Conservation (phyloP, 2,113 vertebrate species). For the Pavo muticus region DNA sequence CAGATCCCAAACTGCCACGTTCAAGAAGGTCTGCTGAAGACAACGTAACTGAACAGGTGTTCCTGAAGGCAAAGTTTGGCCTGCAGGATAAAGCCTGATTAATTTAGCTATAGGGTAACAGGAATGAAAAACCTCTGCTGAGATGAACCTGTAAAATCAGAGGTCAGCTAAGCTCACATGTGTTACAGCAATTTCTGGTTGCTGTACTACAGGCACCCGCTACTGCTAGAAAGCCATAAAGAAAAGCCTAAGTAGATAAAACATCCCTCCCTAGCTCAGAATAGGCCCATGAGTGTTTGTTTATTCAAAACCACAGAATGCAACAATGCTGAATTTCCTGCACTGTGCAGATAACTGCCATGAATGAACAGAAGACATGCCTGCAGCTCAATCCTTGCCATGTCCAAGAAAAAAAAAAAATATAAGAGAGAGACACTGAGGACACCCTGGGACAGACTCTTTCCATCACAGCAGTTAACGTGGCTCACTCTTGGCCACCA, state of each 20-base stretch:
- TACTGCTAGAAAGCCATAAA: constrained; percentile 4
- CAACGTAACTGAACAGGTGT: constrained; percentile 46
- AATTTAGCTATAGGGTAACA: constrained; percentile 63
- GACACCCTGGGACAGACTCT: not conserved
- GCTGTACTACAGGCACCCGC: not conserved
- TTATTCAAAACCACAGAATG: not conserved
- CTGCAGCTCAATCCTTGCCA: not conserved
- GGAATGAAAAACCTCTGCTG: constrained; percentile 72
- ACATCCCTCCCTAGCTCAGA: not conserved
- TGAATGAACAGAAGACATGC: not conserved
- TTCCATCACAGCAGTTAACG: not conserved
- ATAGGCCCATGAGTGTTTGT: not conserved
- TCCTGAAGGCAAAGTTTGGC: constrained; percentile 13
- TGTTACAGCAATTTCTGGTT: constrained; percentile 64
- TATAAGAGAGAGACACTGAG: not conserved
- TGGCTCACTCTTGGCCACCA: not conserved
- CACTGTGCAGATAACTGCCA: not conserved
- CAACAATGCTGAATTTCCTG: not conserved
- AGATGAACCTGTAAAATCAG: constrained; percentile 77
- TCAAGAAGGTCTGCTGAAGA: constrained; percentile 9
- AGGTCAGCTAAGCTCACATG: constrained; percentile 77
- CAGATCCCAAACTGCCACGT: not conserved
- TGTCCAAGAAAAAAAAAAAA: not conserved
- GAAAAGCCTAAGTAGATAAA: not conserved
- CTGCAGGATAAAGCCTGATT: constrained; percentile 52